These are phyloP conservation scores for Epinephelus moara DNA, from an alignment of 2,113 vertebrate species.

Conservation along the genomic window DNA sequence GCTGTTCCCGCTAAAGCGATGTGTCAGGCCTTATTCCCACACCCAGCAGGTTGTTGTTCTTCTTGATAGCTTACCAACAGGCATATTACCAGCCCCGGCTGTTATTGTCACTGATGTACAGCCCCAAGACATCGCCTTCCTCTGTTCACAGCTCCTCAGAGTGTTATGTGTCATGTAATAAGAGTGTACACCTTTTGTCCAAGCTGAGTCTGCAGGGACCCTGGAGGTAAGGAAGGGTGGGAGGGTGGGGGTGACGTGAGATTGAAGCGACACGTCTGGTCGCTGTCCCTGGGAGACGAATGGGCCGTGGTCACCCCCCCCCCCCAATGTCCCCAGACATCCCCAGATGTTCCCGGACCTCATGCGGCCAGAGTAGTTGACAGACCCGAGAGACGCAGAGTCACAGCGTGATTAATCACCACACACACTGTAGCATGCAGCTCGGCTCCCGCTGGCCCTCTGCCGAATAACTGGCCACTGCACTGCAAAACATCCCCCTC, in stretches of 20 bases:
- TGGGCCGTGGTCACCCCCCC: constrained; percentile 52
- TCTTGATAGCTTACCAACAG: constrained; percentile 78
- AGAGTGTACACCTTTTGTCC: constrained; percentile 68
- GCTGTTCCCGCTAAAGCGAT: constrained; percentile 50
- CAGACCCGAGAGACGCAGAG: constrained; percentile 76
- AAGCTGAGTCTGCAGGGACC: constrained; percentile 65
- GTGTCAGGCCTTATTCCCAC: constrained; percentile 71
- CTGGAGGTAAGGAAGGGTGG: constrained; percentile 15
- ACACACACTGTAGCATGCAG: constrained; percentile 60
- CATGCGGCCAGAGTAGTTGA: constrained; percentile 69
- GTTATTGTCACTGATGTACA: constrained; percentile 77
- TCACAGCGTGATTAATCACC: constrained; percentile 83
- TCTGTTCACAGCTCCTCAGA: constrained; percentile 70
- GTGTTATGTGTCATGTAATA: constrained; percentile 76
- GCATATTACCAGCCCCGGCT: constrained; percentile 64
- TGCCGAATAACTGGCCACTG: constrained; percentile 42
- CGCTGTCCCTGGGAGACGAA: constrained; percentile 74
- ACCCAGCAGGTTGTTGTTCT: constrained; percentile 76
- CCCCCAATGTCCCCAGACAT: constrained; percentile 64
- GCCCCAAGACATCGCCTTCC: constrained; percentile 66
- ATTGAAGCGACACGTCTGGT: constrained; percentile 71
- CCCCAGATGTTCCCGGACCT: constrained; percentile 77
- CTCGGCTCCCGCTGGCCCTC: constrained; percentile 41
- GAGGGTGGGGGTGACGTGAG: constrained; percentile 33
- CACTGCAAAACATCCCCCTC: constrained; percentile 28